Conservation (phyloP, 2,113 vertebrate species). For the Brachyhypopomus gauderio region DNA sequence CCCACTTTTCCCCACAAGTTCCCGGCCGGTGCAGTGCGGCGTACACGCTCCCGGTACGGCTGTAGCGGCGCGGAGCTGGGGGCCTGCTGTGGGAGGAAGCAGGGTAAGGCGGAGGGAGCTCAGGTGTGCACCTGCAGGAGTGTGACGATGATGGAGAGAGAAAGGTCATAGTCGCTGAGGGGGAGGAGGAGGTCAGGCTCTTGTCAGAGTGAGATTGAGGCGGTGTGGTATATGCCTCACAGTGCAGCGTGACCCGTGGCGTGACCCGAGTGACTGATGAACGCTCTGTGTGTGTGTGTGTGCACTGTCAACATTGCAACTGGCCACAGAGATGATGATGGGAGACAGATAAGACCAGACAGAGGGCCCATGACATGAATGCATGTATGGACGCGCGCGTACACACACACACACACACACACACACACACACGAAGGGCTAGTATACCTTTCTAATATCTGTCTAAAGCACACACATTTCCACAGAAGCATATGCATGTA, state of each 20-base stretch:
- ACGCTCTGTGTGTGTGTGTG: slow-evolving; percentile 36
- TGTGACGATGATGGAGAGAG: slow-evolving; percentile 40
- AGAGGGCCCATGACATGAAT: slow-evolving; percentile 44
- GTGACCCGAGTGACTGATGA: slow-evolving; percentile 52
- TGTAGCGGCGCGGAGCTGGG: slow-evolving; percentile 17
- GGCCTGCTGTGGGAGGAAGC: not conserved
- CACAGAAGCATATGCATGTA: slow-evolving; percentile 14
- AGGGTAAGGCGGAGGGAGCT: slow-evolving; percentile 23
- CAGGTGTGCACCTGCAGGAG: slow-evolving; percentile 33
- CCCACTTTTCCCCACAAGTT: slow-evolving; percentile 13
- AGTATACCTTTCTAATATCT: not conserved
- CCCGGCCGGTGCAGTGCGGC: slow-evolving; percentile 8
- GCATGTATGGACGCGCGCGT: slow-evolving; percentile 33
- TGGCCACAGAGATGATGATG: slow-evolving; percentile 29
- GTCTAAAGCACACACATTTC: slow-evolving; percentile 14
- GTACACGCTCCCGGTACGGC: slow-evolving; percentile 10
- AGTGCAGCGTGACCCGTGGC: slow-evolving; percentile 40
- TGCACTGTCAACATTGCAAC: slow-evolving; percentile 48
- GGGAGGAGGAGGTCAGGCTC: slow-evolving; percentile 36
- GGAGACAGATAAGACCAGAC: slow-evolving; percentile 47
- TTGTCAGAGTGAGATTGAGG: slow-evolving; percentile 42
- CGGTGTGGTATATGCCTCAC: slow-evolving; percentile 35
- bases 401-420: slow-evolving; percentile 19
- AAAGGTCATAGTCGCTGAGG: slow-evolving; percentile 32
- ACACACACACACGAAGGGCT: slow-evolving; percentile 18